phyloP scores from a whole-genome alignment of 2,888 invertebrate genomes.

The Hydrotaea cyrtoneurina region DNA sequence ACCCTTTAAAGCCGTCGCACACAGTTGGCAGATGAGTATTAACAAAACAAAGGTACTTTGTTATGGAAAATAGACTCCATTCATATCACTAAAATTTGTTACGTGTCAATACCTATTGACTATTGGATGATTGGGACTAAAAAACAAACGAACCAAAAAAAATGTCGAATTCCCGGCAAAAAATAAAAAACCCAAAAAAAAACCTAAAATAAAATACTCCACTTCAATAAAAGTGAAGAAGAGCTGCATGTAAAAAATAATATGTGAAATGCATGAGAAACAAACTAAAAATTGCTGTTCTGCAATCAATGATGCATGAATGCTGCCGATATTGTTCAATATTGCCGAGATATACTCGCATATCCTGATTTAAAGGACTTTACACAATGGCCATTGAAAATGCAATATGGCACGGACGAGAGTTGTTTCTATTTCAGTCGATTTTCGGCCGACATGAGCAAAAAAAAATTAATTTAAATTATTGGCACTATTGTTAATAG shows the following conservation, averaged over 20 bases:
- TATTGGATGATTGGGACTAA: conserved; percentile 56
- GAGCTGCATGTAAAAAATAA: conserved; percentile 31
- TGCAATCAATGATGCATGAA: conserved; percentile 24
- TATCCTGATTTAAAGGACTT: conserved; percentile 50
- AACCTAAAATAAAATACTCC: background rate
- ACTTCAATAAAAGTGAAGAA: conserved; percentile 23
- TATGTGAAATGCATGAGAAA: conserved; percentile 24
- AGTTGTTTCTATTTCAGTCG: conserved; percentile 11
- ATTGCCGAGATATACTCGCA: background rate
- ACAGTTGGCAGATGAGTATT: conserved; percentile 50
- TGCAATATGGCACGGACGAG: conserved; percentile 1
- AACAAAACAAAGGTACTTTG: conserved; percentile 63
- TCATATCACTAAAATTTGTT: conserved; percentile 65
- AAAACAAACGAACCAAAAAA: conserved; percentile 29
- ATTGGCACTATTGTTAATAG: conserved; percentile 45
- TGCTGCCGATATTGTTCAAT: conserved; percentile 20
- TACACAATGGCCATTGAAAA: conserved; percentile 40
- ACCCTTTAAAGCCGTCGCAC: background rate
- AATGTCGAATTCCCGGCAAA: conserved; percentile 8
- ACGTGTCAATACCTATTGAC: conserved; percentile 67
- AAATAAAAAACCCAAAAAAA: too few species aligned
- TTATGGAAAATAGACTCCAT: conserved; percentile 56
- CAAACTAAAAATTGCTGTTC: conserved; percentile 23
- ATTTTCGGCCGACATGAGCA: background rate
- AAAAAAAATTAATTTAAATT: conserved; percentile 48